These are phyloP conservation scores for Cepphus grylle DNA, from an alignment of 2,113 vertebrate genomes.

Conservation along the genomic window DNA sequence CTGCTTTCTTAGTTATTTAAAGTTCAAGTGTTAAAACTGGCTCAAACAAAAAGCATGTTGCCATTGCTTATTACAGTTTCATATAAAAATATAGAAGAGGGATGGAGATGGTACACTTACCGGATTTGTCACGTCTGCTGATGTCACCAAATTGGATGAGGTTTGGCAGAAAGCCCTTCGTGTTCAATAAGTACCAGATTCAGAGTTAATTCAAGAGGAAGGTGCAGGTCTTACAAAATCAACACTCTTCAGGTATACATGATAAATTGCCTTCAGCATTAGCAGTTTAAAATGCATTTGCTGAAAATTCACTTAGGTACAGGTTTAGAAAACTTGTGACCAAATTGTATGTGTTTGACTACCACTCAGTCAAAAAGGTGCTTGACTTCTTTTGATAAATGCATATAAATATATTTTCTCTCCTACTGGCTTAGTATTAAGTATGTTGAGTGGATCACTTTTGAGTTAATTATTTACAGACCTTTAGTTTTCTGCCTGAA, in stretches of 20 bases:
- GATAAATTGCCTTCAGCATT: background rate
- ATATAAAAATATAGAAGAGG: background rate
- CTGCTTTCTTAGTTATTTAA: background rate
- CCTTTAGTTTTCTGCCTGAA: background rate
- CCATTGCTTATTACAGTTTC: background rate
- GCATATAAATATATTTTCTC: background rate
- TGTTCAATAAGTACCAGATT: conserved; percentile 15
- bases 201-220: background rate
- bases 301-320: background rate
- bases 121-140: background rate
- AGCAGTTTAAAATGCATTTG: background rate
- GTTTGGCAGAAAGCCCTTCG: background rate
- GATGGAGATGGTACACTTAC: background rate
- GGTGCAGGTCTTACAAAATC: background rate
- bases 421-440: background rate
- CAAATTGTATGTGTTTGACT: background rate
- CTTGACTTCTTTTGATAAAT: background rate
- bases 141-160: background rate
- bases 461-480: background rate
- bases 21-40: conserved; percentile 13
- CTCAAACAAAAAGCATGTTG: background rate
- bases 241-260: background rate
- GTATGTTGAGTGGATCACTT: background rate
- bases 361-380: background rate
- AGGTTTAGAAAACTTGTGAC: background rate